These are phyloP conservation scores for Ctenopoma multispine DNA, from an alignment of 2,797 vertebrate genomes.

Conservation along the genomic window DNA sequence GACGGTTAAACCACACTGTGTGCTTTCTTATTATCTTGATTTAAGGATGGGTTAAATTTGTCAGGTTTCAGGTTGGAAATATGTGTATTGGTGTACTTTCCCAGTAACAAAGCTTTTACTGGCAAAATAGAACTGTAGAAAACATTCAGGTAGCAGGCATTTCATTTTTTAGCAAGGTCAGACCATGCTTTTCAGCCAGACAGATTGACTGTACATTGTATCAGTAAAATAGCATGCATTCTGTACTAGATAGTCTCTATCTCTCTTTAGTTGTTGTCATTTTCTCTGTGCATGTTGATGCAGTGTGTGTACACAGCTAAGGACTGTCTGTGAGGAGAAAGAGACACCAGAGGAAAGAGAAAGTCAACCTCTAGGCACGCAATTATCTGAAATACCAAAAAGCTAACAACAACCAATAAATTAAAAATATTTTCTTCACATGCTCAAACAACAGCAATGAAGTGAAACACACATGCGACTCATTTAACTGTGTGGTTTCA, in stretches of 20 bases:
- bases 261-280: neutral
- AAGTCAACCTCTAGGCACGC: no score
- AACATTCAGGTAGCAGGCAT: neutral
- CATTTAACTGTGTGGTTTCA: conserved; percentile 25
- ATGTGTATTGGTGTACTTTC: neutral
- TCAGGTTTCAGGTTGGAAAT: neutral
- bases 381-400: no score
- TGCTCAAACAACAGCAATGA: conserved; percentile 13
- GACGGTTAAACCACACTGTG: neutral
- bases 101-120: neutral
- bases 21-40: neutral
- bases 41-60: neutral
- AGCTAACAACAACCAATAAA: no score
- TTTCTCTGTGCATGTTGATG: no score
- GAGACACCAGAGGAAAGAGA: neutral
- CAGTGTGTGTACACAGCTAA: neutral
- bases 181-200: neutral
- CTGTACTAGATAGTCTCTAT: neutral
- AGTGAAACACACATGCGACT: neutral
- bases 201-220: neutral
- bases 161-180: neutral
- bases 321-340: neutral
- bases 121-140: neutral
- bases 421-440: no score
- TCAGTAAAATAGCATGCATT: neutral